phyloP scores from a whole-genome alignment of 2,888 invertebrate genomes.

The Ophion ellenae region DNA sequence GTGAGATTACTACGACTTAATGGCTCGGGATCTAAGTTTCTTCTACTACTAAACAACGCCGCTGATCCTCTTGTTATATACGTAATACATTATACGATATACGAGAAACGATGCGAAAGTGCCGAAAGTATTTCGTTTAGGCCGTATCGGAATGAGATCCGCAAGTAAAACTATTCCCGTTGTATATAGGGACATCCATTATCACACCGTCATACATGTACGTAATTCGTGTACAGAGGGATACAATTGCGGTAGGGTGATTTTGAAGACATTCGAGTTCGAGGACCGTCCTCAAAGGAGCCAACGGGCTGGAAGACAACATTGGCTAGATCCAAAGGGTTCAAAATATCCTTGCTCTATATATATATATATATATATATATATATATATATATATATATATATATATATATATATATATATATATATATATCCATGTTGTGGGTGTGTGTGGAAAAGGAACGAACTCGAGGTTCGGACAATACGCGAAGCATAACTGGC shows the following conservation, averaged over 20 bases:
- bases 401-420: neutral
- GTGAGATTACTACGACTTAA: conserved; percentile 64
- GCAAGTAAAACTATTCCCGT: conserved; percentile 49
- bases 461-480: conserved; percentile 52
- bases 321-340: too few relatives aligned
- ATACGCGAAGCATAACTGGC: conserved; percentile 66
- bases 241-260: too few relatives aligned
- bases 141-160: conserved; percentile 52
- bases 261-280: too few relatives aligned
- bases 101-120: conserved; percentile 39
- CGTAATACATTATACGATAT: conserved; percentile 22
- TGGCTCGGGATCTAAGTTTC: conserved; percentile 59
- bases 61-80: conserved; percentile 59
- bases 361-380: conserved; percentile 1
- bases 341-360: too few relatives aligned
- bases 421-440: neutral
- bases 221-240: too few relatives aligned
- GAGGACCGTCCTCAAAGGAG: too few relatives aligned
- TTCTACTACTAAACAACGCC: conserved; percentile 62
- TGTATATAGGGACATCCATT: conserved; percentile 15
- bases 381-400: conserved; percentile 10
- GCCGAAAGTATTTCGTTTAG: conserved; percentile 50
- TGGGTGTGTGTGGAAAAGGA: conserved; percentile 23
- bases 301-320: too few relatives aligned
- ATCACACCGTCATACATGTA: neutral